Base-by-base conservation (phyloP, 2,113 vertebrate species). In the Centropus unirufus region DNA sequence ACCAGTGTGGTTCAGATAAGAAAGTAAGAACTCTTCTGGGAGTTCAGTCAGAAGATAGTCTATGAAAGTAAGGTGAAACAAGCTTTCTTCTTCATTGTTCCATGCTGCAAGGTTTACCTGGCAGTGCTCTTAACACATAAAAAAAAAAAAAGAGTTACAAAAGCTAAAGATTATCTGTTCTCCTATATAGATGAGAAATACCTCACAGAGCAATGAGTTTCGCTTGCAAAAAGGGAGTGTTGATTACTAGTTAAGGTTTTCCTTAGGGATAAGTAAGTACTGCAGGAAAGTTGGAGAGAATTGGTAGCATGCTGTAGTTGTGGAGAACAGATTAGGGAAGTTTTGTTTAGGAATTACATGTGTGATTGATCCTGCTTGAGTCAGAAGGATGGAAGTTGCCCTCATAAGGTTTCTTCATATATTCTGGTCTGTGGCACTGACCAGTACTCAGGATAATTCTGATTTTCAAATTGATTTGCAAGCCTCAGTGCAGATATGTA, bases 341-440 rank as follows among this genome's bases (percentile, higher is more conserved):
- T 0, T 0, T 32, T 72, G 11, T 58, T 78, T 32, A 15, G 57
- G 42, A 63, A 47, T 21, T 15, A 47, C 11, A 52, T 0, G 0
- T 59, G 4, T 59, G 39, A 18, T 21, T 49, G 39, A 47, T 22
- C 34, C 29, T 69, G 30, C 15, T 24, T 66, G 51, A 40, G 4
- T n/a, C 21, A 2, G 6, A 49, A 77, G 16, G 30, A 14, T 20
- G 22, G 24, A 47, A 92, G 49, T 22, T 40, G 14, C 8, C 11
- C 20, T 84, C 26, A 34, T 20, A 8, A 26, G 6, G 7, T 51
- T 47, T 62, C 8, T 19, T 66, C n/a, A 61, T 16, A 12, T 44
- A 12, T 46, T 55, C 32, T 9, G 9, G 40, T 40, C 59, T 58
- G 6, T 40, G 27, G 36, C 18, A n/a, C 3, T 34, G 32, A 66